Base-by-base conservation (phyloP, 2,888 invertebrate genomes). In the Lithophane semibrunnea region DNA sequence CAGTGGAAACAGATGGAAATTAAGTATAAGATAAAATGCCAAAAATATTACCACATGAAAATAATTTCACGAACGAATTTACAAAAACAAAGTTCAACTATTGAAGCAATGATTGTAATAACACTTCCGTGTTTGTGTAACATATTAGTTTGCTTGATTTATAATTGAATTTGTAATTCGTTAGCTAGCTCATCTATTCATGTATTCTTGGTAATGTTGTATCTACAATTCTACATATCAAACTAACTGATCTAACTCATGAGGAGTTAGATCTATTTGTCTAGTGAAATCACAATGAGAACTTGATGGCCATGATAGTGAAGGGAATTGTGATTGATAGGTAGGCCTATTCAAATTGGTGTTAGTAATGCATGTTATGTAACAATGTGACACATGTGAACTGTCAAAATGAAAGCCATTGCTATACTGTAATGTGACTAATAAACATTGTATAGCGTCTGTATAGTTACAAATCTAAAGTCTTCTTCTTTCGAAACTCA, bases 121-220 rank as follows among this genome's bases (percentile, higher is more conserved):
- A 71, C 37, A 75, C 60, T 85, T 65, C 47, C 54, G n/a, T 75
- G 37, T 83, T 83, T 80, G 64, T 60, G n/a, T 83, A 69, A 72
- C 24, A 58, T 69, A 70, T 81, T 18, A 73, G 54, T 70, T 79
- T 60, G 65, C 18, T 66, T 73, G n/a, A 72, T 64, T 42, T 78
- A 74, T 58, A 75, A 76, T 78, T 66, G 72, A 75, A 80, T 83
- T 56, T 52, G 65, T 80, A 73, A 78, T 78, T 77, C 37, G 44
- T 66, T 47, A 67, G 37, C 64, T 29, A 58, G 64, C 67, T 75
- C 65, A 58, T 75, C 42, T 72, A 60, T 63, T 72, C 52, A 5
- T 12, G 12, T 49, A 75, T 65, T 80, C 61, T 77, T 71, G 21
- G 68, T 67, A 66, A 79, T 80, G 56, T 67, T 16, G 68, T 54